These are phyloP conservation scores for Chaitophorus viminalis DNA, from an alignment of 2,888 invertebrate species.

Conservation along the genomic window DNA sequence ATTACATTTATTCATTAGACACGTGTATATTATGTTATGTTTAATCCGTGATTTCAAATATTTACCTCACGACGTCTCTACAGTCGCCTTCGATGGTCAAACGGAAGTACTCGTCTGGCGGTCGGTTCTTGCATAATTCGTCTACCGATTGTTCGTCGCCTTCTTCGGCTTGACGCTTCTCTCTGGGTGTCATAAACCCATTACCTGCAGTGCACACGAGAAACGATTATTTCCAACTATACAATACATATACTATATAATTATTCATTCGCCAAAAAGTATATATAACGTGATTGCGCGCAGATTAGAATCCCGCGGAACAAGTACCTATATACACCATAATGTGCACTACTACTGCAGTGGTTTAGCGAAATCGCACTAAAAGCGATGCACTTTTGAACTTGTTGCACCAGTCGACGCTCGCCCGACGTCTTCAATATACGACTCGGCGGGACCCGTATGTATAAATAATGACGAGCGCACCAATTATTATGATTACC, in stretches of 20 bases:
- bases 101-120: constrained; percentile 92
- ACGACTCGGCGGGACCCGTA: too few relatives aligned
- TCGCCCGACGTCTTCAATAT: too few relatives aligned
- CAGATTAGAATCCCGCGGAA: too few relatives aligned
- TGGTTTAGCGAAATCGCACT: not conserved
- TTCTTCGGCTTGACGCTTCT: constrained; percentile 68
- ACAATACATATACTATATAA: too few relatives aligned
- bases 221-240: not conserved
- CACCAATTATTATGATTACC: too few relatives aligned
- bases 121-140: constrained; percentile 86
- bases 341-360: not conserved
- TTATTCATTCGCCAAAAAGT: too few relatives aligned
- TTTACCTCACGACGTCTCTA: constrained; percentile 90
- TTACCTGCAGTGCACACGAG: constrained; percentile 6
- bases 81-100: constrained; percentile 86
- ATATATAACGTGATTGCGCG: too few relatives aligned
- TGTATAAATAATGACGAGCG: too few relatives aligned
- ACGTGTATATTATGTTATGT: not conserved
- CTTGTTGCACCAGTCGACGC: too few relatives aligned
- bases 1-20: constrained; percentile 18
- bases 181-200: constrained; percentile 58
- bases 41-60: not conserved
- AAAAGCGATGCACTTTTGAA: too few relatives aligned
- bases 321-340: too few relatives aligned
- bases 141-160: constrained; percentile 77